A percentile compares a stretch with the other conserved stretches of the same genome.
These are phyloP conservation scores for Cyanistes caeruleus DNA, from an alignment of 2,113 vertebrate species.

Conservation along the genomic window DNA sequence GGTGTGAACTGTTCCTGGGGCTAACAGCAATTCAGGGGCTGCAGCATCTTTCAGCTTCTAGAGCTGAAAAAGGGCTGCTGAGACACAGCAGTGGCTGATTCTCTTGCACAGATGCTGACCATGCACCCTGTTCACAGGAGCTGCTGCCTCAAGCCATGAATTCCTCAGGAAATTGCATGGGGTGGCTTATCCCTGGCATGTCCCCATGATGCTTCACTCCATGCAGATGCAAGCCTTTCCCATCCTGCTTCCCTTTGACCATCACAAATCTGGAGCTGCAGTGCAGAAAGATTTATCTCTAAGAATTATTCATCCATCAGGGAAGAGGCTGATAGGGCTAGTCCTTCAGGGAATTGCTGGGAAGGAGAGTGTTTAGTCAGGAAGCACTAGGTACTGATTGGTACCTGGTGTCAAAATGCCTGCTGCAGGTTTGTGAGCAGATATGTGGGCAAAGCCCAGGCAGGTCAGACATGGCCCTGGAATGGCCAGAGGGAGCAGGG, in stretches of 20 bases:
- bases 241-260: not conserved
- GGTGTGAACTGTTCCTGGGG: not conserved
- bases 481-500: not conserved
- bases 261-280: not conserved
- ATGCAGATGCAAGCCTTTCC: not conserved
- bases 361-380: not conserved
- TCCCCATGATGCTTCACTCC: not conserved
- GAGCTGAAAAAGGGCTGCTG: not conserved
- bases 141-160: not conserved
- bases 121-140: not conserved
- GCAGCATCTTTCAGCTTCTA: not conserved
- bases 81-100: not conserved
- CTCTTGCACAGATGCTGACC: not conserved
- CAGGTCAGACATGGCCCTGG: not conserved
- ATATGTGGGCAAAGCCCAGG: fast-evolving
- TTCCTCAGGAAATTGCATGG: fast-evolving
- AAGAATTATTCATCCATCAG: not conserved
- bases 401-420: not conserved
- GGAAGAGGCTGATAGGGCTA: not conserved
- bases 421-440: not conserved
- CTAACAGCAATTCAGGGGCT: not conserved
- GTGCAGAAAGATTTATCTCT: not conserved
- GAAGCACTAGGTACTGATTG: not conserved
- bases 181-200: fast-evolving
- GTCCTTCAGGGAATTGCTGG: not conserved